Conservation (phyloP, 1,140 invertebrate species). For the Babylonia areolata region DNA sequence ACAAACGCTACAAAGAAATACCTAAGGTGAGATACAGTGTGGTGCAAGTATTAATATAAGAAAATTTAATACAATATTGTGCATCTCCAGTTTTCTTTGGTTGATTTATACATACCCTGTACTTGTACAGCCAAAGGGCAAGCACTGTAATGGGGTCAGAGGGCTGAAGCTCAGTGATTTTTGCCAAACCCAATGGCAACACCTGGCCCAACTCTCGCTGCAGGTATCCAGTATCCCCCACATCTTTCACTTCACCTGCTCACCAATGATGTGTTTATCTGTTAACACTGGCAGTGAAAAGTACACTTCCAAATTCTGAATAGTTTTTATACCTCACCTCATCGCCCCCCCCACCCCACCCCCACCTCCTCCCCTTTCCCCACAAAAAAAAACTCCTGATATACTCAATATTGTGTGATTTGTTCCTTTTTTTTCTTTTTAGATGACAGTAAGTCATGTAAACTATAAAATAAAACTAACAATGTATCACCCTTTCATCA, state of each 20-base stretch:
- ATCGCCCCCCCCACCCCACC: background rate
- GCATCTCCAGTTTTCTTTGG: background rate
- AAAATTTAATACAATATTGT: background rate
- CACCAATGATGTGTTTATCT: background rate
- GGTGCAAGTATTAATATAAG: background rate
- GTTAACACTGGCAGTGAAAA: background rate
- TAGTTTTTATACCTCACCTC: background rate
- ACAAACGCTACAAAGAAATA: no score
- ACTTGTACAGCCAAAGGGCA: conserved; percentile 21
- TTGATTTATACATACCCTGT: conserved; percentile 13
- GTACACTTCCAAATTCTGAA: background rate
- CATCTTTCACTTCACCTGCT: background rate
- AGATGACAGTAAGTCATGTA: no score
- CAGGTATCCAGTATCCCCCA: background rate
- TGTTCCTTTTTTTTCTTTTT: no score
- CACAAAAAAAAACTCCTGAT: no score
- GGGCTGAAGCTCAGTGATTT: background rate
- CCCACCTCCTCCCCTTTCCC: no score
- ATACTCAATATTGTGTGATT: no score
- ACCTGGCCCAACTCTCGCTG: background rate
- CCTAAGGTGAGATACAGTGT: no score
- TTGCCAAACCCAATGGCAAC: conserved; percentile 10
- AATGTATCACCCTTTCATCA: no score
- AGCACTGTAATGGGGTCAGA: conserved; percentile 19
- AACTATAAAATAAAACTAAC: no score